phyloP scores from a whole-genome alignment of 2,888 invertebrate species.

The Heteromurus nitidus region DNA sequence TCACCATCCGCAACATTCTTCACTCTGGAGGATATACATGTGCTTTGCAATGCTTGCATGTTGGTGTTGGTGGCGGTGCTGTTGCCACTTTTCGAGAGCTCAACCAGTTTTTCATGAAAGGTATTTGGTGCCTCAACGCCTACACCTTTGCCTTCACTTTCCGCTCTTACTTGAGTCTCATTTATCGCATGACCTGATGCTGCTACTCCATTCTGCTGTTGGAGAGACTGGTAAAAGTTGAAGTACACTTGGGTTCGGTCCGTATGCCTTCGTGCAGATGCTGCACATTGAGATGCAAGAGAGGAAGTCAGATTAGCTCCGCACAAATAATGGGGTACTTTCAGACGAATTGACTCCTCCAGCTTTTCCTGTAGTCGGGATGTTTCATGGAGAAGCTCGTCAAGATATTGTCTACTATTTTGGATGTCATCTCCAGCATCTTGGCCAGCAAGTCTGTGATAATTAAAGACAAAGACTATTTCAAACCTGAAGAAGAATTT shows the following conservation, averaged over 20 bases:
- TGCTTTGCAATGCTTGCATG: slow-evolving; percentile 37
- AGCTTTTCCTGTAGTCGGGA: slow-evolving; percentile 59
- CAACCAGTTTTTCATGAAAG: slow-evolving; percentile 8
- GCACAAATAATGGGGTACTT: slow-evolving; percentile 60
- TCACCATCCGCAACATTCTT: background rate
- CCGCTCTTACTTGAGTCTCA: background rate
- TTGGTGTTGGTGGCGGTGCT: background rate
- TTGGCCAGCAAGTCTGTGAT: slow-evolving; percentile 58
- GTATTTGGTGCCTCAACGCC: slow-evolving; percentile 8
- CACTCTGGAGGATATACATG: slow-evolving; percentile 36
- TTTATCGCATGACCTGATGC: background rate
- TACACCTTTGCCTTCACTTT: slow-evolving; percentile 17
- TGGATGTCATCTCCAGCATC: slow-evolving; percentile 39
- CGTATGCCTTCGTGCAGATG: slow-evolving; percentile 43
- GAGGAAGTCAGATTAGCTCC: slow-evolving; percentile 49
- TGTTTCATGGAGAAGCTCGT: slow-evolving; percentile 54
- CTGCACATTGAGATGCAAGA: slow-evolving; percentile 55
- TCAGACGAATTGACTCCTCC: slow-evolving; percentile 58
- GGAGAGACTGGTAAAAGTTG: slow-evolving; percentile 59
- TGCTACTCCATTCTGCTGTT: slow-evolving; percentile 23
- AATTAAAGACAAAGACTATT: no score
- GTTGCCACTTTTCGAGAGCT: background rate
- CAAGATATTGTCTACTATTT: slow-evolving; percentile 55
- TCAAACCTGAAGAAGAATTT: no score
- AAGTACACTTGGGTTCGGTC: slow-evolving; percentile 47